Evolutionary conservation across 2,888 invertebrate species (phyloP).

Genomic region (Calliphora vomitoria): DNA sequence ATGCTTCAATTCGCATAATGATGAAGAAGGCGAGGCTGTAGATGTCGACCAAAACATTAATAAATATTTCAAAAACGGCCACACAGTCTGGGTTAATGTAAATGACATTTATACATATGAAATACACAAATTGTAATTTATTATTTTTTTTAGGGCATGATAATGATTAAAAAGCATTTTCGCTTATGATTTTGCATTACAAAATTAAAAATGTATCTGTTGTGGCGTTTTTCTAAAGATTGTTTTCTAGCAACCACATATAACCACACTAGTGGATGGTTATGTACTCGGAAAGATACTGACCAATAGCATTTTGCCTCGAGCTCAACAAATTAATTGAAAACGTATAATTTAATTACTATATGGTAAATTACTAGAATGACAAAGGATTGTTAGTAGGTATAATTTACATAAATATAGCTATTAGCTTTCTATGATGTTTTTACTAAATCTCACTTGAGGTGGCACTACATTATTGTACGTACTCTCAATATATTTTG

Average conservation of each 20-base stretch:
- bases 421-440: too few relatives aligned
- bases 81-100: slow-evolving; percentile 12
- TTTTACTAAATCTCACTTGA: too few relatives aligned
- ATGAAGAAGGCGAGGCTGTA: slow-evolving; percentile 10
- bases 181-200: slow-evolving; percentile 3
- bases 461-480: too few relatives aligned
- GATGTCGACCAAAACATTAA: slow-evolving; percentile 49
- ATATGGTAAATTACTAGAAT: too few relatives aligned
- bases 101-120: slow-evolving; percentile 53
- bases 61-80: slow-evolving; percentile 8
- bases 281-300: background rate
- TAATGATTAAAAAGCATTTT: slow-evolving; percentile 23
- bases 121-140: slow-evolving; percentile 54
- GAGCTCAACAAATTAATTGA: background rate
- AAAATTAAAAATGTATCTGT: background rate
- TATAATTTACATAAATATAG: too few relatives aligned
- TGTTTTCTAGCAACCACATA: background rate
- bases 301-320: background rate
- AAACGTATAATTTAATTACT: background rate
- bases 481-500: too few relatives aligned
- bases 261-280: too few relatives aligned
- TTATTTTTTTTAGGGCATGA: slow-evolving; percentile 3
- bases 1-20: slow-evolving; percentile 55
- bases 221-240: background rate
- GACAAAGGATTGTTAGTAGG: too few relatives aligned